These are phyloP conservation scores for Trididemnum clinides DNA, from an alignment of 23 tunicate species.

Conservation along the genomic window DNA sequence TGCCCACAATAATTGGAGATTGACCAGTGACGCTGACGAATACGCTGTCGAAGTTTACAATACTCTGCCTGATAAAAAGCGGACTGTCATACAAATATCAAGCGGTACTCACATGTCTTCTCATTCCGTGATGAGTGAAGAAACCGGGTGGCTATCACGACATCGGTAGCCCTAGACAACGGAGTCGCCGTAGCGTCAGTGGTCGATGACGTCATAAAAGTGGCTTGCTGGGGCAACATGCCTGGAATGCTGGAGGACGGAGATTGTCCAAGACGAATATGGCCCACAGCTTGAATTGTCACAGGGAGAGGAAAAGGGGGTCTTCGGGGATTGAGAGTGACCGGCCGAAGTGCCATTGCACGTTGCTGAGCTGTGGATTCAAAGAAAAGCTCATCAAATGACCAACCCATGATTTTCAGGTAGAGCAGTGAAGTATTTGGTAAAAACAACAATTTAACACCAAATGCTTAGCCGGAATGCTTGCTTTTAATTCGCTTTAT, in stretches of 20 bases:
- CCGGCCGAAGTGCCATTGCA: slow-evolving; percentile 8
- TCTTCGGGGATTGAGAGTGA: slow-evolving; percentile 49
- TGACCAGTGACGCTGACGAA: too few relatives aligned
- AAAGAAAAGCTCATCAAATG: too few relatives aligned
- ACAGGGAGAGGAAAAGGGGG: slow-evolving; percentile 80
- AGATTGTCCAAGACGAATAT: slow-evolving; percentile 44
- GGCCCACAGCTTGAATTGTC: slow-evolving; percentile 64
- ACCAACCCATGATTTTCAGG: too few relatives aligned
- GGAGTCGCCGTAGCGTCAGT: slow-evolving; percentile 34
- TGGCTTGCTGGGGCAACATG: slow-evolving; percentile 32
- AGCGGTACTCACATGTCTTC: not conserved
- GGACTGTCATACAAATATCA: too few relatives aligned
- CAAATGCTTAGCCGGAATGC: too few relatives aligned
- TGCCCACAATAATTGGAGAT: too few relatives aligned
- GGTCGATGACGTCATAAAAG: slow-evolving; percentile 49
- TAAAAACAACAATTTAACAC: too few relatives aligned
- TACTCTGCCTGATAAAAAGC: too few relatives aligned
- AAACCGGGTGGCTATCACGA: slow-evolving; percentile 61
- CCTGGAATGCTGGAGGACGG: slow-evolving; percentile 37
- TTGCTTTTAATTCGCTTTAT: too few relatives aligned
- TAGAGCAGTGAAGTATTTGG: too few relatives aligned
- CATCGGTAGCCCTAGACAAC: slow-evolving; percentile 29
- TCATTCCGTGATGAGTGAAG: slow-evolving; percentile 22
- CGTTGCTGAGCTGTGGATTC: slow-evolving; percentile 49
- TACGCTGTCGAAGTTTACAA: too few relatives aligned